phyloP scores from a whole-genome alignment of 2,797 vertebrate genomes.

The Amniataba percoides region DNA sequence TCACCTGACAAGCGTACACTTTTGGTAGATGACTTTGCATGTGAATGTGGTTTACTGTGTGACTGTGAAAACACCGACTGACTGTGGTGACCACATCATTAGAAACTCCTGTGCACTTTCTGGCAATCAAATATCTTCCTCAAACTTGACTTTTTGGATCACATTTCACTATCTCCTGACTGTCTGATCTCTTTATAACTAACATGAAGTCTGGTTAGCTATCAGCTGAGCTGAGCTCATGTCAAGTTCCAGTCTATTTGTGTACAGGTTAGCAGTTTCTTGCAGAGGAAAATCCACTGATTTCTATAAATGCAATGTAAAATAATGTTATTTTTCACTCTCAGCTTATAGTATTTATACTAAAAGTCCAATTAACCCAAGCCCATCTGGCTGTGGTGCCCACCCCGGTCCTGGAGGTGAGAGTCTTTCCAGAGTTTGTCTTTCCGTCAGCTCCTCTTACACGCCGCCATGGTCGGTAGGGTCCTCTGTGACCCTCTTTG shows the following conservation, averaged over 20 bases:
- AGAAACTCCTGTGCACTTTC: background rate
- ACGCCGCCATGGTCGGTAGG: conserved; percentile 27
- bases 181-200: too few relatives aligned
- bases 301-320: background rate
- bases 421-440: conserved; percentile 48
- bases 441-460: conserved; percentile 66
- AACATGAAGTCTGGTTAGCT: too few relatives aligned
- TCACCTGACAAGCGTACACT: too few relatives aligned
- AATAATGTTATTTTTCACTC: background rate
- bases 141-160: background rate
- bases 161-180: background rate
- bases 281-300: background rate
- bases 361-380: background rate
- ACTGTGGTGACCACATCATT: background rate
- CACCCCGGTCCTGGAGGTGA: conserved; percentile 17
- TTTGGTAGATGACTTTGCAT: background rate
- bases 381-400: background rate
- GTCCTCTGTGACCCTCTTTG: conserved; percentile 70
- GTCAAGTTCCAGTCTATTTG: conserved; percentile 1
- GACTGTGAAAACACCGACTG: background rate
- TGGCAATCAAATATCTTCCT: background rate
- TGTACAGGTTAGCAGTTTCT: conserved; percentile 2
- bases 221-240: background rate
- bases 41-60: too few relatives aligned
- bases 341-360: background rate